A percentile compares a stretch with the other conserved stretches of the same genome.
Conservation (phyloP, 1,140 invertebrate genomes). For the Caenorhabditis briggsae region DNA sequence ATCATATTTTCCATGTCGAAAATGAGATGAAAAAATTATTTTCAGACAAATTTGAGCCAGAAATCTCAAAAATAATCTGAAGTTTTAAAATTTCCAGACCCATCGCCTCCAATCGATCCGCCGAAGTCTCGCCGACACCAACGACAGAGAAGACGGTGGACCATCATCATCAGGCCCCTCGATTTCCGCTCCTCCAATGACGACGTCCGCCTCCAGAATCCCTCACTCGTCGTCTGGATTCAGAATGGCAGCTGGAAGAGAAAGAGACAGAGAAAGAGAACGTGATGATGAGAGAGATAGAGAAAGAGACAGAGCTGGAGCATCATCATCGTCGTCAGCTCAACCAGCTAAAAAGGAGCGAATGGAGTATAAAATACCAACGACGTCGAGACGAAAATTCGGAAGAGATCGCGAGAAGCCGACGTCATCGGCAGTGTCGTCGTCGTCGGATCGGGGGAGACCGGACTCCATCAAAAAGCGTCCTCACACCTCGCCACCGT, state of each 20-base stretch:
- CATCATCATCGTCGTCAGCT: neutral
- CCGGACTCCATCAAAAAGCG: neutral
- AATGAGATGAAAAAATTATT: too few relatives aligned
- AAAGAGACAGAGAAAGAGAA: conserved; percentile 26
- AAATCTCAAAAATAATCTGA: neutral
- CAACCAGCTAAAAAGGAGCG: neutral
- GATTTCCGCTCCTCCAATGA: conserved; percentile 2
- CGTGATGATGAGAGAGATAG: neutral
- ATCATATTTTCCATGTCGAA: too few relatives aligned
- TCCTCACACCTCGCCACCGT: neutral
- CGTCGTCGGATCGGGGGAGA: conserved; percentile 14
- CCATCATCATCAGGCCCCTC: neutral
- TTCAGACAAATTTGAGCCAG: neutral
- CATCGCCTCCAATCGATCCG: conserved; percentile 56
- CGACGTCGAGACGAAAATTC: conserved; percentile 23
- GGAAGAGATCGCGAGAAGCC: conserved; percentile 13
- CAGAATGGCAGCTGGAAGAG: neutral
- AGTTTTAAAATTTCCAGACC: neutral
- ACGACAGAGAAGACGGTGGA: neutral
- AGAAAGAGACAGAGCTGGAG: neutral
- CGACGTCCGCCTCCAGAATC: neutral
- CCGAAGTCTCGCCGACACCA: conserved; percentile 53
- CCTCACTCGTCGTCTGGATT: neutral
- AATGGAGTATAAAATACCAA: conserved; percentile 53
- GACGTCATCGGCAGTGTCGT: neutral